A percentile compares a stretch with the other conserved stretches of the same genome.
Evolutionary conservation across 2,888 invertebrate species (phyloP).

Genomic region (Nemurella pictetii): DNA sequence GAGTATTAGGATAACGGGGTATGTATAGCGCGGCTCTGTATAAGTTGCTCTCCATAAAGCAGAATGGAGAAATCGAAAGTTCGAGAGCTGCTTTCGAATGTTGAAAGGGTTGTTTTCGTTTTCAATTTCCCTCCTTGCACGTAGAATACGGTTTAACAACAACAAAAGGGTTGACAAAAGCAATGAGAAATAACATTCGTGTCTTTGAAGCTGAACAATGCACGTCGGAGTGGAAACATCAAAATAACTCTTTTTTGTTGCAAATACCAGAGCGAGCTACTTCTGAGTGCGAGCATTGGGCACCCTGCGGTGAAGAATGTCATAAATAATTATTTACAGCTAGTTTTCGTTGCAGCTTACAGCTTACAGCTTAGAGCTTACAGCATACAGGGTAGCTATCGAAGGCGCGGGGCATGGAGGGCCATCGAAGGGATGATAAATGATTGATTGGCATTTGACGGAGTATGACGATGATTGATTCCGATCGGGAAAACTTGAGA

Average conservation of each 20-base stretch:
- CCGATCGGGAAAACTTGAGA: background rate
- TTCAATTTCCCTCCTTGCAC: conserved; percentile 4
- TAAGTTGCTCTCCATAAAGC: background rate
- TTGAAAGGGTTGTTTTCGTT: conserved; percentile 5
- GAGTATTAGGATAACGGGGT: background rate
- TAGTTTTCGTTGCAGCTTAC: background rate
- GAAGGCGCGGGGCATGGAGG: too few relatives aligned
- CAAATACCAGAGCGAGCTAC: background rate
- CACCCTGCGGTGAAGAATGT: background rate
- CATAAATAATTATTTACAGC: background rate
- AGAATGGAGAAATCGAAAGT: conserved; percentile 1
- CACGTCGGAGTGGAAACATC: background rate
- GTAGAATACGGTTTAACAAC: background rate
- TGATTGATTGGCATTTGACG: background rate
- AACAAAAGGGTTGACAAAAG: conserved; percentile 14
- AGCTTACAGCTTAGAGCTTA: too few relatives aligned
- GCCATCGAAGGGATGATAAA: background rate
- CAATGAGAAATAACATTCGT: background rate
- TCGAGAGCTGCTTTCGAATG: background rate
- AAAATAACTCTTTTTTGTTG: conserved; percentile 4
- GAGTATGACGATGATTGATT: background rate
- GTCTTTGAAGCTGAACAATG: background rate
- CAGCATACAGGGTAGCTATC: background rate
- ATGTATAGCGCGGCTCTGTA: too few relatives aligned
- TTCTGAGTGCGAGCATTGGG: background rate